phyloP scores from a whole-genome alignment of 2,113 vertebrate genomes.

The Cyanoliseus patagonus region DNA sequence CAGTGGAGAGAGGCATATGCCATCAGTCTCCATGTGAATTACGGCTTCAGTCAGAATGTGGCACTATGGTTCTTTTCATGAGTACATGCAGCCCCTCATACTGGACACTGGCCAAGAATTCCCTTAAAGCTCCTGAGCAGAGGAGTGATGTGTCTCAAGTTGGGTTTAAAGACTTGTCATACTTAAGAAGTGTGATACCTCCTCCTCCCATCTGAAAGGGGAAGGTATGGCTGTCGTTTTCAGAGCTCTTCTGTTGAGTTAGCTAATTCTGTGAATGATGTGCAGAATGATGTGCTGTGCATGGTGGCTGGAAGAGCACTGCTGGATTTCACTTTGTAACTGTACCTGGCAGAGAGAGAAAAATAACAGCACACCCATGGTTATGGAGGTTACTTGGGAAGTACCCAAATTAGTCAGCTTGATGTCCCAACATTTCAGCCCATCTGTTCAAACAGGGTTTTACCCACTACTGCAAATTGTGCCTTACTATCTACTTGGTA shows the following conservation, averaged over 20 bases:
- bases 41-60: not conserved
- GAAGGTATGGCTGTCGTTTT: not conserved
- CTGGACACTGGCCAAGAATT: not conserved
- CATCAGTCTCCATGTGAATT: not conserved
- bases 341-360: slow-evolving; percentile 4
- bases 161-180: not conserved
- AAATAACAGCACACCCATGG: slow-evolving; percentile 12
- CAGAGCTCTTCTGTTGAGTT: not conserved
- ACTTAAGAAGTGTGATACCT: not conserved
- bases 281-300: not conserved
- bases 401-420: slow-evolving; percentile 59
- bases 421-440: slow-evolving; percentile 51
- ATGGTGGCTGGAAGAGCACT: not conserved
- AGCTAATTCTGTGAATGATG: not conserved
- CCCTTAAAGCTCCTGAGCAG: not conserved
- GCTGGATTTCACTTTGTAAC: not conserved
- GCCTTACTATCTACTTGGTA: slow-evolving; percentile 24
- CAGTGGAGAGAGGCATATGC: accelerated
- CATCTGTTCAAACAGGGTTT: slow-evolving; percentile 67
- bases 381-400: slow-evolving; percentile 57
- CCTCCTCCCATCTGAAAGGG: not conserved
- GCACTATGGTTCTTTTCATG: accelerated
- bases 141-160: not conserved
- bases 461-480: slow-evolving; percentile 14
- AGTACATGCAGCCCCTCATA: accelerated